These are phyloP conservation scores for Aspidoscelis tigris DNA, from an alignment of 2,113 vertebrate genomes.

Conservation along the genomic window DNA sequence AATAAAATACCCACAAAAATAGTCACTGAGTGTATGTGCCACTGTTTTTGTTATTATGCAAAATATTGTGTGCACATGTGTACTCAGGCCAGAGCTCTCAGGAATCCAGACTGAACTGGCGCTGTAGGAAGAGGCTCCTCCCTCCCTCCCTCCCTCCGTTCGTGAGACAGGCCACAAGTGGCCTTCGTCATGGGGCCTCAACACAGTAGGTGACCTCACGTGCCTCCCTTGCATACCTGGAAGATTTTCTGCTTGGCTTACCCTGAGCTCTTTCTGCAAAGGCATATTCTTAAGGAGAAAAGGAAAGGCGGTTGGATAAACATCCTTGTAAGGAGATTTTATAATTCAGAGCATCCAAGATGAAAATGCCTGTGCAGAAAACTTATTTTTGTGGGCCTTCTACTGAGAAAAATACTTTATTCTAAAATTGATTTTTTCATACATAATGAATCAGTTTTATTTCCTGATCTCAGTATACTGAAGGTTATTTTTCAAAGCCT, in stretches of 20 bases:
- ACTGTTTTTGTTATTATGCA: too few relatives aligned
- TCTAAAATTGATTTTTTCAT: background rate
- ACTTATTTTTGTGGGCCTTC: background rate
- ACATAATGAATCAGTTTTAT: background rate
- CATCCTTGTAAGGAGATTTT: slow-evolving; percentile 15
- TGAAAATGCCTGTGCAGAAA: background rate
- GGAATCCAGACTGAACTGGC: slow-evolving; percentile 14
- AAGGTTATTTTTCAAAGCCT: too few relatives aligned
- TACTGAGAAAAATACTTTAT: background rate
- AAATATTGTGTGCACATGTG: too few relatives aligned
- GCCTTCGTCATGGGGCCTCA: background rate
- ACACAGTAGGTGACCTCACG: slow-evolving; percentile 21
- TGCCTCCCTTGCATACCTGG: slow-evolving; percentile 40
- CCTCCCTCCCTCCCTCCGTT: too few relatives aligned
- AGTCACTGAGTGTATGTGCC: background rate
- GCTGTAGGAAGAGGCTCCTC: background rate
- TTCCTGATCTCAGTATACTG: slow-evolving; percentile 1
- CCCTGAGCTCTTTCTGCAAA: slow-evolving; percentile 35
- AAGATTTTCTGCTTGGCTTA: slow-evolving; percentile 44
- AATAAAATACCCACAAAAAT: slow-evolving; percentile 12
- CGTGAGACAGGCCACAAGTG: slow-evolving; percentile 3
- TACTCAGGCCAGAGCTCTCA: background rate
- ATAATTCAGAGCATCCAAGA: slow-evolving; percentile 28
- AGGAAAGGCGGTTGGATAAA: slow-evolving; percentile 19
- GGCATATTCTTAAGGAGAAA: slow-evolving; percentile 12